Conservation (phyloP, 2,888 invertebrate genomes). For the Caenorhabditis wallacei region DNA sequence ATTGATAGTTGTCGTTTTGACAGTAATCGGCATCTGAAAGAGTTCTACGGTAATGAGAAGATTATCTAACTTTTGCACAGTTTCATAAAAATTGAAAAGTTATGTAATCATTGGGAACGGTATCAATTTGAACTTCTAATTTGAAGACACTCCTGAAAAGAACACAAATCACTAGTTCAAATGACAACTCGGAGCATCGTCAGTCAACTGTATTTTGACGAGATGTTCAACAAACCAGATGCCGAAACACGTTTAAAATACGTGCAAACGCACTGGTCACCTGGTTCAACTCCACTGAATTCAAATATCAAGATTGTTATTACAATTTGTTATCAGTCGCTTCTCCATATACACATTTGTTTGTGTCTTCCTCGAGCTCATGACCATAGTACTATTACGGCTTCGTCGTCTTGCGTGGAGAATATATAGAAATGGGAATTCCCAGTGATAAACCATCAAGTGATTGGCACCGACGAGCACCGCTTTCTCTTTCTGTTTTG, state of each 20-base stretch:
- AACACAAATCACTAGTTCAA: too few species aligned
- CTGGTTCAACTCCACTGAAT: constrained; percentile 12
- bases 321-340: neutral
- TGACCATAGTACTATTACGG: constrained; percentile 13
- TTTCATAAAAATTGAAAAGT: too few species aligned
- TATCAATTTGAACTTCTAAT: too few species aligned
- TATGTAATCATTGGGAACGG: too few species aligned
- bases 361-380: constrained; percentile 7
- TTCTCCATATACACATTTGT: constrained; percentile 22
- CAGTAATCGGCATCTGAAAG: too few species aligned
- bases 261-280: neutral
- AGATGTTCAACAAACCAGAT: too few species aligned
- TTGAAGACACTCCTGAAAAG: too few species aligned
- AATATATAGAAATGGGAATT: neutral
- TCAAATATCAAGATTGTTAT: neutral
- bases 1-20: neutral
- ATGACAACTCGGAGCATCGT: too few species aligned
- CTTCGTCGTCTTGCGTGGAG: neutral
- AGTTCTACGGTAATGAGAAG: too few species aligned
- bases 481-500: neutral
- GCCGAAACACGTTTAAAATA: too few species aligned
- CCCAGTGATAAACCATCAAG: constrained; percentile 11
- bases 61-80: too few species aligned
- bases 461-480: constrained; percentile 52
- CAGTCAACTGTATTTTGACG: too few species aligned